Evolutionary conservation across 2,113 vertebrate species (phyloP).

Genomic region (Carlito syrichta): DNA sequence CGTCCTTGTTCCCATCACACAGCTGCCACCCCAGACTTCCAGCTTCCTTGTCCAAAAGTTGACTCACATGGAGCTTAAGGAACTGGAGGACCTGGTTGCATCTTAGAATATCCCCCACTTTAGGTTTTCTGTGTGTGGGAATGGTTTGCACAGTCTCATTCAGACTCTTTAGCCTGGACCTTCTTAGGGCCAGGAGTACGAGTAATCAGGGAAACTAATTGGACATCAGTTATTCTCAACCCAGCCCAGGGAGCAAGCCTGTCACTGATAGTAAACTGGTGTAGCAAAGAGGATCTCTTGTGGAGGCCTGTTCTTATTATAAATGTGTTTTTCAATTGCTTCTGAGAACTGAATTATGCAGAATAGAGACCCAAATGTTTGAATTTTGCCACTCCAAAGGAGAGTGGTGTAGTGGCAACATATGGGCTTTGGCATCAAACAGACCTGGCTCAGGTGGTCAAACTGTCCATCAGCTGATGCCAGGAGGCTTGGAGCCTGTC

Average conservation of each 20-base stretch:
- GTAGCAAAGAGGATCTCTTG: background rate
- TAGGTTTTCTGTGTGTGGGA: background rate
- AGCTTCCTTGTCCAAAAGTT: background rate
- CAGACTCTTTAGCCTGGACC: background rate
- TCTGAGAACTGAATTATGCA: background rate
- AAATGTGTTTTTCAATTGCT: background rate
- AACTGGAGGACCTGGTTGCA: background rate
- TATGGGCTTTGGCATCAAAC: background rate
- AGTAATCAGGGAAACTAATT: background rate
- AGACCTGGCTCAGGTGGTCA: background rate
- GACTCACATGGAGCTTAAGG: background rate
- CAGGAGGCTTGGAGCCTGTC: accelerated
- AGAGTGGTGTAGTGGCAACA: background rate
- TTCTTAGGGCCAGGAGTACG: accelerated
- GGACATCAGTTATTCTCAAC: background rate
- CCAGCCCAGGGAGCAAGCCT: background rate
- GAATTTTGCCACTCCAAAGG: background rate
- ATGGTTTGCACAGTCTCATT: background rate
- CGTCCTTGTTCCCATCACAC: accelerated
- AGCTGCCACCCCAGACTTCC: background rate
- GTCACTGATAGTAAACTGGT: background rate
- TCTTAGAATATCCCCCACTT: background rate
- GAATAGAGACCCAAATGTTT: background rate
- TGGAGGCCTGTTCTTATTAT: background rate
- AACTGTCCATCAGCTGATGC: accelerated